Conservation (phyloP, 2,888 invertebrate genomes). For the Lasius platythorax region DNA sequence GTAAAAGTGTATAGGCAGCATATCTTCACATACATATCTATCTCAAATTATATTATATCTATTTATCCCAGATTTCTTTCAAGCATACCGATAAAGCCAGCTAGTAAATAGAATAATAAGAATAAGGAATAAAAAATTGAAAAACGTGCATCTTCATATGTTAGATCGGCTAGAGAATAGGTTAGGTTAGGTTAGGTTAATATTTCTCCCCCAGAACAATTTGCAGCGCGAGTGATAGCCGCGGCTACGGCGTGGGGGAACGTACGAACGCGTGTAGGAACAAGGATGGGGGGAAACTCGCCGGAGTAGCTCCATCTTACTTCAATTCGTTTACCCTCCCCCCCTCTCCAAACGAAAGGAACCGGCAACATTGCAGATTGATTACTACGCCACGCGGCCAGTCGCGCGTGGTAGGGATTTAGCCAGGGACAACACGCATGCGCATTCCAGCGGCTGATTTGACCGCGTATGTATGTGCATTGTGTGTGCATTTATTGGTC, state of each 20-base stretch:
- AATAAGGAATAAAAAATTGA: slow-evolving; percentile 83
- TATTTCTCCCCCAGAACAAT: slow-evolving; percentile 63
- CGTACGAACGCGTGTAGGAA: slow-evolving; percentile 1
- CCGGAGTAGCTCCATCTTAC: slow-evolving; percentile 52
- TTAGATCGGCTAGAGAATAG: slow-evolving; percentile 57
- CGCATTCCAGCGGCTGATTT: slow-evolving; percentile 75
- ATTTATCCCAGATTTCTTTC: slow-evolving; percentile 43
- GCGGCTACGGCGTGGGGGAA: background rate
- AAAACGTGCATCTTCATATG: slow-evolving; percentile 82
- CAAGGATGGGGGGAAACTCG: slow-evolving; percentile 51
- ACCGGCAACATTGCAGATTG: slow-evolving; percentile 83
- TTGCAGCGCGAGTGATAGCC: slow-evolving; percentile 44
- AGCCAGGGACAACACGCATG: slow-evolving; percentile 81
- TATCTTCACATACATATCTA: slow-evolving; percentile 25
- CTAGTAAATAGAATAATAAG: slow-evolving; percentile 83
- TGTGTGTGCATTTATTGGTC: slow-evolving; percentile 62
- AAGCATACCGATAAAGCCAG: slow-evolving; percentile 34
- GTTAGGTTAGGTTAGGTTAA: slow-evolving; percentile 12
- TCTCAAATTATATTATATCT: background rate
- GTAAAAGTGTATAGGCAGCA: slow-evolving; percentile 24
- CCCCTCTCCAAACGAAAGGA: slow-evolving; percentile 70
- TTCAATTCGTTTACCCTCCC: slow-evolving; percentile 52
- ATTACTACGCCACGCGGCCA: slow-evolving; percentile 85
- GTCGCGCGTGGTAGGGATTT: slow-evolving; percentile 75
- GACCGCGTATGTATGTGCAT: slow-evolving; percentile 74